Conservation (phyloP, 2,797 vertebrate species). For the Leontocebus nigricollis region DNA sequence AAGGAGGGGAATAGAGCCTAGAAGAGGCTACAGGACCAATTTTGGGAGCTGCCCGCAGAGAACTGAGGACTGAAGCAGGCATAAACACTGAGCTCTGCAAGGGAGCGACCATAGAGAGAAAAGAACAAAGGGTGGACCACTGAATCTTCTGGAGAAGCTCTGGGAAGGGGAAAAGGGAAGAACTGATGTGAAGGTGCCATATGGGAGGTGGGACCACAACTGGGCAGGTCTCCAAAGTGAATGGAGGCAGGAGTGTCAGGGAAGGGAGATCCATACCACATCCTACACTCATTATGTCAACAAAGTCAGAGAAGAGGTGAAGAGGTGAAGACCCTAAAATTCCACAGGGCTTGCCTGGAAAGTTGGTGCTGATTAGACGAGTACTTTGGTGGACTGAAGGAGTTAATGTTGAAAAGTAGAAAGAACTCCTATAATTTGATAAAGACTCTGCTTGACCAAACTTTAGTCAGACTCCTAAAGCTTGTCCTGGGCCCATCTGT, state of each 20-base stretch:
- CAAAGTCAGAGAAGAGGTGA: not conserved
- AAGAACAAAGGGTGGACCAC: not conserved
- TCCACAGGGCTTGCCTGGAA: not conserved
- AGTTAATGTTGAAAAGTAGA: not conserved
- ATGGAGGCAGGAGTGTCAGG: not conserved
- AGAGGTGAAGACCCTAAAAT: not conserved
- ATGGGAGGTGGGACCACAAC: not conserved
- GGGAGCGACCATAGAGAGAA: not conserved
- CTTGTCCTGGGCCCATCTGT: not conserved
- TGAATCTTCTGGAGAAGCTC: not conserved
- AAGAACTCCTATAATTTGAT: not conserved
- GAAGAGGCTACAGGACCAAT: not conserved
- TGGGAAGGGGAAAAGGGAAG: not conserved
- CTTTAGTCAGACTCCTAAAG: not conserved
- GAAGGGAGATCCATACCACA: not conserved
- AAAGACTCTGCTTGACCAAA: not conserved
- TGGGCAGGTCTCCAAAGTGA: not conserved
- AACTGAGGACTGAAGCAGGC: not conserved
- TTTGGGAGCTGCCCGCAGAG: not conserved
- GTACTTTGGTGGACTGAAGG: not conserved
- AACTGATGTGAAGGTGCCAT: not conserved
- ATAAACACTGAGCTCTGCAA: not conserved
- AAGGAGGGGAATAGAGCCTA: not conserved
- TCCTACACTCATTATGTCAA: no score
- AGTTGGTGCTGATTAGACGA: not conserved